Percentiles rank a stretch among this genome's conserved stretches.
Evolutionary conservation across 2,888 invertebrate species (phyloP).

Genomic region (Cheilosia vernalis): DNA sequence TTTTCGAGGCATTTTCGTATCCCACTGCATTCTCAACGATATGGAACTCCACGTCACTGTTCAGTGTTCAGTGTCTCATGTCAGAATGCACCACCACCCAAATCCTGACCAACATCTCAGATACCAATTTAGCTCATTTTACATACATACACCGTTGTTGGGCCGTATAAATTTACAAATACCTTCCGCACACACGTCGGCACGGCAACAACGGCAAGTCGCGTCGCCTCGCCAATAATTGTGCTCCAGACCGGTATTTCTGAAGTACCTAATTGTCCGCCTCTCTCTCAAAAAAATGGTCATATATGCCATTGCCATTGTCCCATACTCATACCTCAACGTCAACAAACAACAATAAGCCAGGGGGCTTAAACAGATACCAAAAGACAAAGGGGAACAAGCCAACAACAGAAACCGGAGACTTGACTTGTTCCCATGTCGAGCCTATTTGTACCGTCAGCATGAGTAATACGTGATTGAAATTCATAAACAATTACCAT

Average conservation of each 20-base stretch:
- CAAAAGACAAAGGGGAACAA: conserved; percentile 44
- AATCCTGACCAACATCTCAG: conserved; percentile 34
- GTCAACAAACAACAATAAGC: conserved; percentile 4
- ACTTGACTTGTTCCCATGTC: conserved; percentile 46
- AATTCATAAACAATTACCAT: conserved; percentile 30
- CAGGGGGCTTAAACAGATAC: conserved; percentile 26
- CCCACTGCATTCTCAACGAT: conserved; percentile 3
- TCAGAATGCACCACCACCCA: conserved; percentile 40
- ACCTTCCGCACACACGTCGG: conserved; percentile 9
- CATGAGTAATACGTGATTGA: conserved; percentile 57
- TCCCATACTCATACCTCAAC: conserved; percentile 6
- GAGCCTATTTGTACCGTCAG: conserved; percentile 46
- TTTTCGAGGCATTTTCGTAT: not conserved
- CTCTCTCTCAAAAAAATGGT: conserved; percentile 23
- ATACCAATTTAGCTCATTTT: conserved; percentile 24
- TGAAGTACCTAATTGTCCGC: conserved; percentile 40
- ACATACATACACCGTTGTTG: conserved; percentile 8
- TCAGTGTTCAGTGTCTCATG: conserved; percentile 7
- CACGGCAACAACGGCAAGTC: not conserved
- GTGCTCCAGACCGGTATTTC: conserved; percentile 26
- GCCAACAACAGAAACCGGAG: conserved; percentile 41
- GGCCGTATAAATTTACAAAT: conserved; percentile 33
- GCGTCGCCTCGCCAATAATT: conserved; percentile 25
- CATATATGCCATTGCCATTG: conserved; percentile 39
- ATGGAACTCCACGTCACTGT: conserved; percentile 1